A percentile compares a stretch with the other conserved stretches of the same genome.
Conservation (phyloP, 2,797 vertebrate species). For the Caiman crocodilus region DNA sequence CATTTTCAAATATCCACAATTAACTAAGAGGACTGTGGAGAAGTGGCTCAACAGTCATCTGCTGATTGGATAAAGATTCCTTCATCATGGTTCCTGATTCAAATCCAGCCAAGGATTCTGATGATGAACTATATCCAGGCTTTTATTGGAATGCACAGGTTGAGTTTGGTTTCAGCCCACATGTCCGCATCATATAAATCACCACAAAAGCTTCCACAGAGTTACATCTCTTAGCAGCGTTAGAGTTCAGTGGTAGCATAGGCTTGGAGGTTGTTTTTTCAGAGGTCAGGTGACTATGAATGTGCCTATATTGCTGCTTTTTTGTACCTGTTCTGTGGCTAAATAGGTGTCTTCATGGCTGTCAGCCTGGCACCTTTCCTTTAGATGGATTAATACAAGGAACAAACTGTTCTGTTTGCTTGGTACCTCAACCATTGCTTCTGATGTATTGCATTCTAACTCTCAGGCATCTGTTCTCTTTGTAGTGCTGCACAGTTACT, state of each 20-base stretch:
- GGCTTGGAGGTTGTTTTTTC: neutral
- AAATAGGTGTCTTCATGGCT: neutral
- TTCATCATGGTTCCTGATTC: neutral
- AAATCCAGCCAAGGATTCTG: neutral
- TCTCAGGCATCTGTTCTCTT: conserved; percentile 35
- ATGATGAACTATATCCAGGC: neutral
- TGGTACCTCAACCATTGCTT: neutral
- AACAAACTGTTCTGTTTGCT: neutral
- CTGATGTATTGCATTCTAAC: neutral
- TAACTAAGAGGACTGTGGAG: neutral
- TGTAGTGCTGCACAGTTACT: conserved; percentile 91
- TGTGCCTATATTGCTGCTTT: neutral
- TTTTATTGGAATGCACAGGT: neutral
- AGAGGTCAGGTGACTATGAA: neutral
- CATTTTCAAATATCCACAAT: neutral
- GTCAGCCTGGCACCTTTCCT: neutral
- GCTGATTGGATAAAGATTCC: neutral
- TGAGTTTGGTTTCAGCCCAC: too few relatives aligned
- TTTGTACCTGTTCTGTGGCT: neutral
- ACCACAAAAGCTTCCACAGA: rapidly evolving
- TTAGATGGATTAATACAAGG: neutral
- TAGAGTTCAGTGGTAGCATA: neutral
- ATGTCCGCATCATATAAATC: neutral
- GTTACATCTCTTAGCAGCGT: rapidly evolving
- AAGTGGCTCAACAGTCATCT: neutral